Conservation (phyloP, 1,140 invertebrate genomes). For the Lepidostoma basale region DNA sequence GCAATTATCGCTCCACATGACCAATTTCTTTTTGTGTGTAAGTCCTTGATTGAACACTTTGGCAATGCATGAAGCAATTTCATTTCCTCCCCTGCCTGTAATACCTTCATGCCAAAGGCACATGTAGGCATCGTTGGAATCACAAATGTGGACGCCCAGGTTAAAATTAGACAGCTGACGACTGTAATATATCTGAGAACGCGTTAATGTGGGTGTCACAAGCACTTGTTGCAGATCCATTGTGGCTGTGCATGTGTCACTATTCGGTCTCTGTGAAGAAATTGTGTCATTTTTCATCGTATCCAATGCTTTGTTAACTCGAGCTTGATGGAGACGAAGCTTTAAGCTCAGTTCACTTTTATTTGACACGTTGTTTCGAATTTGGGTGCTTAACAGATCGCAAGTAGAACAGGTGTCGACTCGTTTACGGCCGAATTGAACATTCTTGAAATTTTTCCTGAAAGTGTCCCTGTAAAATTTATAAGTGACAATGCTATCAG, state of each 20-base stretch:
- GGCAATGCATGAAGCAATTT: neutral
- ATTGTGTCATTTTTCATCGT: neutral
- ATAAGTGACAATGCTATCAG: neutral
- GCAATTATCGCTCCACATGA: constrained; percentile 1
- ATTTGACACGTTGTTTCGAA: neutral
- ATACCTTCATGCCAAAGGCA: constrained; percentile 5
- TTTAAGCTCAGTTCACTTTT: neutral
- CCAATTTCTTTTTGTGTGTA: neutral
- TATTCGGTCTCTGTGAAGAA: neutral
- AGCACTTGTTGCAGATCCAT: constrained; percentile 1
- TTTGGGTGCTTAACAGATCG: neutral
- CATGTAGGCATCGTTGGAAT: constrained; percentile 19
- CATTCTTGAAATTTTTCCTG: neutral
- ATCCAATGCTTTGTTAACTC: neutral
- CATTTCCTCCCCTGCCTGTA: constrained; percentile 13
- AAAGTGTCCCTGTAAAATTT: neutral
- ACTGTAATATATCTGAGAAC: neutral
- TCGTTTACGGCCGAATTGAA: neutral
- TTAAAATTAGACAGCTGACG: constrained; percentile 20
- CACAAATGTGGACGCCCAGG: constrained; percentile 8
- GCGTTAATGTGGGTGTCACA: constrained; percentile 5
- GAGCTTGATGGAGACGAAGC: neutral
- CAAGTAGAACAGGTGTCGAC: neutral
- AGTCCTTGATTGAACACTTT: neutral
- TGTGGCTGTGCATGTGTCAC: neutral